Conservation (phyloP, 2,113 vertebrate species). For the Rattus norvegicus region GRCr8 NC_086022.1:145216001-145216500, state of each 20-base stretch:
- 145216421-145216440: constrained; percentile 76
- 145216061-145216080: background rate
- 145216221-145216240: background rate
- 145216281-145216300: constrained; percentile 62
- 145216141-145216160: constrained; percentile 17
- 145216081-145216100: constrained; percentile 45
- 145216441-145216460: constrained; percentile 78
- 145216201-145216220: constrained; percentile 34
- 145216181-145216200: background rate
- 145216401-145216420: constrained; percentile 84
- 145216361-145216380: constrained; percentile 82
- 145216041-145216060: constrained; percentile 62
- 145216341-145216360: constrained; percentile 78
- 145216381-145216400: constrained; percentile 83
- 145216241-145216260: constrained; percentile 48
- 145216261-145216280: constrained; percentile 31
- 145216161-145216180: background rate
- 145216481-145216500: constrained; percentile 65
- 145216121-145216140: constrained; percentile 17
- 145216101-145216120: background rate
- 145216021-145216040: constrained; percentile 80
- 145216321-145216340: constrained; percentile 84
- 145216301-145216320: constrained; percentile 62
- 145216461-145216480: constrained; percentile 78
- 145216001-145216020: constrained; percentile 79